Evolutionary conservation across 2,888 invertebrate genomes (phyloP).

Genomic region (Anaspis maculata): DNA sequence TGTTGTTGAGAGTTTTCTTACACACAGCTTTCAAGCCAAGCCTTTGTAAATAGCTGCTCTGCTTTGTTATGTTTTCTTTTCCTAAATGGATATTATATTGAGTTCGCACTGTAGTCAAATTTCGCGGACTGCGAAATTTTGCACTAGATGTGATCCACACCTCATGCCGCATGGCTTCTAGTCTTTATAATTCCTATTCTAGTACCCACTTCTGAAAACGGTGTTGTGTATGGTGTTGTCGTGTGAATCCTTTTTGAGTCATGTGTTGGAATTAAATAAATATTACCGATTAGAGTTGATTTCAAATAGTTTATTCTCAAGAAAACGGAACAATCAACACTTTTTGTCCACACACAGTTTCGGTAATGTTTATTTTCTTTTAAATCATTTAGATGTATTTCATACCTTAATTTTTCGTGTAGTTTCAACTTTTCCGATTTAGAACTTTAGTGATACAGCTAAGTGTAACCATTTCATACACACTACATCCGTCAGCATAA

Average conservation of each 20-base stretch:
- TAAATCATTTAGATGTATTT: neutral
- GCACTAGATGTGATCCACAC: too few relatives aligned
- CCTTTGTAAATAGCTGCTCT: slow-evolving; percentile 13
- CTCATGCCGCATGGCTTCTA: slow-evolving; percentile 12
- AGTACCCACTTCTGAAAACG: slow-evolving; percentile 4
- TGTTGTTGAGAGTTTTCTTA: slow-evolving; percentile 2
- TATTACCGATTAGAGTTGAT: neutral
- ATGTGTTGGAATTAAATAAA: neutral
- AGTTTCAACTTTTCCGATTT: neutral
- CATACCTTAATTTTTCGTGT: neutral
- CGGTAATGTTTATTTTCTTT: neutral
- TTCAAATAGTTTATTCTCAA: neutral
- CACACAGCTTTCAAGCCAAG: slow-evolving; percentile 12
- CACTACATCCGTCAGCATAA: slow-evolving; percentile 9
- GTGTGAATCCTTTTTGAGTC: slow-evolving; percentile 6
- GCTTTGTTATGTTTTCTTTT: neutral
- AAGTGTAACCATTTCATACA: slow-evolving; percentile 11
- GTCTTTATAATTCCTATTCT: neutral
- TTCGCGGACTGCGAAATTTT: too few relatives aligned
- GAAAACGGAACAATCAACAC: neutral
- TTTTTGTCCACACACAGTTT: neutral
- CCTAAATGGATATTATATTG: neutral
- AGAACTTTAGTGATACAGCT: slow-evolving; percentile 5
- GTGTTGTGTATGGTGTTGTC: slow-evolving; percentile 4
- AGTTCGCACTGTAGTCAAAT: too few relatives aligned